A percentile compares a stretch with the other conserved stretches of the same genome.
These are phyloP conservation scores for Callipepla californica DNA, from an alignment of 2,113 vertebrate species.

Conservation along the genomic window DNA sequence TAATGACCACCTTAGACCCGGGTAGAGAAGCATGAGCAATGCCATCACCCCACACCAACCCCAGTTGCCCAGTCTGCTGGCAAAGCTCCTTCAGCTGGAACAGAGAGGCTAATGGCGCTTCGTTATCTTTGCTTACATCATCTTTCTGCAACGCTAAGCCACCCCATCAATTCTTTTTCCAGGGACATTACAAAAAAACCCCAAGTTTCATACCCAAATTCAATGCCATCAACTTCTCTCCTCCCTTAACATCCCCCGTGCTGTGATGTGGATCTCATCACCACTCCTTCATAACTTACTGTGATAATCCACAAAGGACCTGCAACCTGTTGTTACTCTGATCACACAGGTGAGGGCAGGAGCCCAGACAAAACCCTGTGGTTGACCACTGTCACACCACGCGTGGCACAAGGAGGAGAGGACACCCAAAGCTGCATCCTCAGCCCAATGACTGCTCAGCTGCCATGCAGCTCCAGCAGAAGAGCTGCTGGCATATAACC, in stretches of 20 bases:
- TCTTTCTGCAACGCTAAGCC: background rate
- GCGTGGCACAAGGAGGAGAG: background rate
- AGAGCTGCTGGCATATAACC: slow-evolving; percentile 13
- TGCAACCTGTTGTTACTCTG: background rate
- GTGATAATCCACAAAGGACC: background rate
- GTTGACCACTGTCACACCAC: background rate
- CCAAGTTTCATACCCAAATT: background rate
- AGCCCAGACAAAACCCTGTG: background rate
- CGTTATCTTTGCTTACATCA: background rate
- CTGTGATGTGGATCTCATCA: background rate
- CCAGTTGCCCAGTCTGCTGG: background rate
- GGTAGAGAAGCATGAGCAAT: background rate
- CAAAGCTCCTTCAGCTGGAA: slow-evolving; percentile 30
- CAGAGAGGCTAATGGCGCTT: background rate
- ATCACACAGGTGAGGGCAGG: background rate
- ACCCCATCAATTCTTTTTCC: background rate
- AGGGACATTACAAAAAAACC: too few relatives aligned
- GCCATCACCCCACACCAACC: background rate
- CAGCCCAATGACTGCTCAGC: background rate
- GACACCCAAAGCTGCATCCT: background rate
- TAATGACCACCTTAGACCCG: slow-evolving; percentile 19
- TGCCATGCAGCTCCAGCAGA: background rate
- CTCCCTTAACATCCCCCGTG: accelerated
- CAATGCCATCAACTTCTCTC: background rate
- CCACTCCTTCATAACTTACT: background rate